Evolutionary conservation across 2,113 vertebrate genomes (phyloP).

Genomic region (Esox niger): DNA sequence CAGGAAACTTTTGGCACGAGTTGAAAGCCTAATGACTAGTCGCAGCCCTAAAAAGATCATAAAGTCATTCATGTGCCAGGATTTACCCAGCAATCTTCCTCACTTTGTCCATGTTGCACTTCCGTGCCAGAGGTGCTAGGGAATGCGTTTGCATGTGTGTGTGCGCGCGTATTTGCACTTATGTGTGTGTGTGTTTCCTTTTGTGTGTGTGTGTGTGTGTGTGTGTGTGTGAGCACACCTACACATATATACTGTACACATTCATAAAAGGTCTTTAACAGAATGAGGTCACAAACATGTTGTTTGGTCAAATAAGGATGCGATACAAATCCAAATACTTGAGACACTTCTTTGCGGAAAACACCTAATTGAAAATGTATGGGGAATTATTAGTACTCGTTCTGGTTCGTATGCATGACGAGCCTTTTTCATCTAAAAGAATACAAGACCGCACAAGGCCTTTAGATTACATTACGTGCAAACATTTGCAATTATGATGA

Average conservation of each 20-base stretch:
- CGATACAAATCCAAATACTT: constrained; percentile 48
- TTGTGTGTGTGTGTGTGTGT: constrained; percentile 23
- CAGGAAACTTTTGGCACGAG: constrained; percentile 81
- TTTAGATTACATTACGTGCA: constrained; percentile 66
- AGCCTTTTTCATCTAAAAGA: constrained; percentile 60
- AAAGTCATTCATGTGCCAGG: constrained; percentile 96
- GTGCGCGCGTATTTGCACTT: too few relatives aligned
- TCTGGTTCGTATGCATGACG: constrained; percentile 66
- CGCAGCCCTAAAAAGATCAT: constrained; percentile 88
- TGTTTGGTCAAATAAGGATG: constrained; percentile 32
- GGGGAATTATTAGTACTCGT: constrained; percentile 65
- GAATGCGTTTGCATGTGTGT: too few relatives aligned
- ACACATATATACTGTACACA: background rate
- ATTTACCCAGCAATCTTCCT: constrained; percentile 90
- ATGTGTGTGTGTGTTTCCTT: constrained; percentile 21
- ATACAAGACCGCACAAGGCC: constrained; percentile 66
- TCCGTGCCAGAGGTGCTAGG: constrained; percentile 61
- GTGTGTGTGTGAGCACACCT: background rate
- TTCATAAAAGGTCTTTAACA: background rate
- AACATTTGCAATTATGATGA: constrained; percentile 77
- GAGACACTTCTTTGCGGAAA: constrained; percentile 52
- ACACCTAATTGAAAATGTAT: constrained; percentile 55
- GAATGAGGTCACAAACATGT: constrained; percentile 14
- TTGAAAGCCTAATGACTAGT: constrained; percentile 94
- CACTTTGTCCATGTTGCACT: constrained; percentile 84